Evolutionary conservation across 2,888 invertebrate species (phyloP).

Genomic region (Aspidiotus destructor): DNA sequence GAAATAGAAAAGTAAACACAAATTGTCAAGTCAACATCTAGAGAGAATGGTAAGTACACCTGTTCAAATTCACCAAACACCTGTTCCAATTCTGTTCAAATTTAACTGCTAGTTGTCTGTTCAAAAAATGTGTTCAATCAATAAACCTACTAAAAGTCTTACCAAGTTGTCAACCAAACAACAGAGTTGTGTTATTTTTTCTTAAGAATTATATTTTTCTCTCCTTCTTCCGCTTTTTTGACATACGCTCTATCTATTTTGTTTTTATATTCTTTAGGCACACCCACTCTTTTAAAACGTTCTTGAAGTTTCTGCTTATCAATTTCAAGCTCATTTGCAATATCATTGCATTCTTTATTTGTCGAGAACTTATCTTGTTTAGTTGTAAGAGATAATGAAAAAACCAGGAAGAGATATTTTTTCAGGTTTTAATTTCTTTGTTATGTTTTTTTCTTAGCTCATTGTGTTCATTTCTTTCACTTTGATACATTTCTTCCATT

Average conservation of each 20-base stretch:
- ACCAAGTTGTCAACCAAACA: too few relatives aligned
- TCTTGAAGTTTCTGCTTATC: too few relatives aligned
- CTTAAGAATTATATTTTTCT: too few relatives aligned
- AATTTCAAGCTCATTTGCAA: too few relatives aligned
- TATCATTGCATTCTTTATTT: too few relatives aligned
- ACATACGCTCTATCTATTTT: constrained; percentile 5
- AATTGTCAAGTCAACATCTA: constrained; percentile 1
- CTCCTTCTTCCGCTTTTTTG: too few relatives aligned
- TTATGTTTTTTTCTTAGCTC: constrained; percentile 12
- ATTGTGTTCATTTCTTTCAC: constrained; percentile 13
- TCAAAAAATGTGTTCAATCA: constrained; percentile 1
- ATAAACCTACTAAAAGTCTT: too few relatives aligned
- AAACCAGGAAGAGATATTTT: constrained; percentile 8
- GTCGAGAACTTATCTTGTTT: too few relatives aligned
- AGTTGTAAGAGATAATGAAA: too few relatives aligned
- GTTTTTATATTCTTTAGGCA: constrained; percentile 8
- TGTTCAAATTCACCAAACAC: background rate
- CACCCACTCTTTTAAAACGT: background rate
- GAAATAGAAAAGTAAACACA: background rate
- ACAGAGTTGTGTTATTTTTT: too few relatives aligned
- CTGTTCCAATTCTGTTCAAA: background rate
- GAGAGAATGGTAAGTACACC: constrained; percentile 2
- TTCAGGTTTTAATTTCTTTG: constrained; percentile 11
- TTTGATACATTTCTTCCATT: constrained; percentile 12
- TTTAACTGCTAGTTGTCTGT: background rate